phyloP scores from a whole-genome alignment of 1,140 invertebrate species.

The Papilio polytes region DNA sequence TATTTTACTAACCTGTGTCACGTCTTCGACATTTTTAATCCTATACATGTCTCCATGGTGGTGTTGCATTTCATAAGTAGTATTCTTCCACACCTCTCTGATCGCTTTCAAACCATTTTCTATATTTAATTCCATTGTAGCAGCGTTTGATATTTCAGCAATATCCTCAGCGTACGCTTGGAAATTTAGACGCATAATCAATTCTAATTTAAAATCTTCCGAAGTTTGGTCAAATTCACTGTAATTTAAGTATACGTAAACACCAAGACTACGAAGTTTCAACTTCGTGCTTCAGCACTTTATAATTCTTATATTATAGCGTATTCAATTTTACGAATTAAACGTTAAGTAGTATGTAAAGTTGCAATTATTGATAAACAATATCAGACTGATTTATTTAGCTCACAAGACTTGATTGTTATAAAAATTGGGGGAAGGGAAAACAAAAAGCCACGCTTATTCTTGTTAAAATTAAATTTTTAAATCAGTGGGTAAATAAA shows the following conservation, averaged over 20 bases:
- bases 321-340: neutral
- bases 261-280: neutral
- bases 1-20: conserved; percentile 83
- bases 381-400: too few relatives aligned
- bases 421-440: neutral
- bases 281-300: too few relatives aligned
- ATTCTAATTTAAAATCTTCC: conserved; percentile 90
- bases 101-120: conserved; percentile 91
- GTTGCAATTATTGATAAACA: too few relatives aligned
- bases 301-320: neutral
- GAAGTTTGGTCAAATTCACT: conserved; percentile 91
- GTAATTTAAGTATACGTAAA: conserved; percentile 30
- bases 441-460: neutral
- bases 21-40: conserved; percentile 88
- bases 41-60: conserved; percentile 88
- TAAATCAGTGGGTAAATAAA: neutral
- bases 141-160: conserved; percentile 91
- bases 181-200: conserved; percentile 91
- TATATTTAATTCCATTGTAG: conserved; percentile 93
- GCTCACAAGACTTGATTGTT: neutral
- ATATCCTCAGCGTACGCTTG: conserved; percentile 92
- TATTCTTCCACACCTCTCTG: conserved; percentile 87
- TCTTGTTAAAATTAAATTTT: neutral
- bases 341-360: neutral
- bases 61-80: conserved; percentile 88